These are phyloP conservation scores for Agraylea sexmaculata DNA, from an alignment of 1,140 invertebrate species.

Conservation along the genomic window DNA sequence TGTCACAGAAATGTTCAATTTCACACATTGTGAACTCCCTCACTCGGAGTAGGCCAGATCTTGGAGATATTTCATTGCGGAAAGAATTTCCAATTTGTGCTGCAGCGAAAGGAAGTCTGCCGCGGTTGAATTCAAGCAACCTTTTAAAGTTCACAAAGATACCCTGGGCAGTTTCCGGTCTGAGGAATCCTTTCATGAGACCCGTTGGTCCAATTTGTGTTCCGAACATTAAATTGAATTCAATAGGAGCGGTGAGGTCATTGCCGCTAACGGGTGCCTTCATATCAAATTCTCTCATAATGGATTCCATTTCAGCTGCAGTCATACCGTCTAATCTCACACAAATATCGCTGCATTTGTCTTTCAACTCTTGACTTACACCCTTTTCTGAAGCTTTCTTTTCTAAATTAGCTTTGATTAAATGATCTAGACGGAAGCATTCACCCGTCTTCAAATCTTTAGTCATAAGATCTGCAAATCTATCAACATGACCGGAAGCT, in stretches of 20 bases:
- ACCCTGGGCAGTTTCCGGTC: slow-evolving; percentile 98
- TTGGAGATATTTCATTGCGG: slow-evolving; percentile 97
- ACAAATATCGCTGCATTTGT: slow-evolving; percentile 69
- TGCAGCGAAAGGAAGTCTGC: slow-evolving; percentile 91
- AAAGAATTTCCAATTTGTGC: slow-evolving; percentile 98
- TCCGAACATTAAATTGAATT: slow-evolving; percentile 98
- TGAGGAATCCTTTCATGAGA: slow-evolving; percentile 82
- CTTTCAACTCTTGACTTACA: slow-evolving; percentile 53
- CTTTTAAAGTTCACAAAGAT: slow-evolving; percentile 99
- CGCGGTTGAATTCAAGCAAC: slow-evolving; percentile 94
- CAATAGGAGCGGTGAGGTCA: slow-evolving; percentile 86
- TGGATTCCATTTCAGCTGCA: slow-evolving; percentile 75
- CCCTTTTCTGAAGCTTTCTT: slow-evolving; percentile 82
- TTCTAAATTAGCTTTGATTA: slow-evolving; percentile 95
- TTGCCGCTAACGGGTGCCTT: slow-evolving; percentile 92
- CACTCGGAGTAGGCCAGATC: slow-evolving; percentile 91
- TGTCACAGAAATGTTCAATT: slow-evolving; percentile 99
- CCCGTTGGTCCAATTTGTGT: slow-evolving; percentile 96
- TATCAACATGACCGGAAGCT: slow-evolving; percentile 97
- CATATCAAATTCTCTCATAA: slow-evolving; percentile 81
- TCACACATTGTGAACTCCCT: slow-evolving; percentile 99
- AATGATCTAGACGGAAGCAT: slow-evolving; percentile 93
- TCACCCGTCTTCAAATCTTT: slow-evolving; percentile 94
- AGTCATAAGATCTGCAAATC: slow-evolving; percentile 99
- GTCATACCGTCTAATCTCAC: slow-evolving; percentile 54